Conservation (phyloP, 2,113 vertebrate species). For the Chamaetylas fuelleborni region DNA sequence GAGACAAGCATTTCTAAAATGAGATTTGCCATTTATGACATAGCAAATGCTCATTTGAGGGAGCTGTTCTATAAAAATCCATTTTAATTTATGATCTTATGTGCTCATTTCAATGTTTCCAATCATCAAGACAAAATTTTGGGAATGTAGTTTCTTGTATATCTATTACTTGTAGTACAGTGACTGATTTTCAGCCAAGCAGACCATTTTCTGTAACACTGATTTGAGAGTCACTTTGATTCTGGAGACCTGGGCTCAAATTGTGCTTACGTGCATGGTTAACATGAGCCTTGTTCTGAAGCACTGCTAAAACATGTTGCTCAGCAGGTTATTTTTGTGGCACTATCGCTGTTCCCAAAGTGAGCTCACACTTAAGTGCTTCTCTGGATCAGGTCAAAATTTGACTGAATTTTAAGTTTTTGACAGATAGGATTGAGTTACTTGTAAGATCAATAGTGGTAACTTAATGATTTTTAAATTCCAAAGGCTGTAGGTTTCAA, state of each 20-base stretch:
- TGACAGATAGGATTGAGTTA: background rate
- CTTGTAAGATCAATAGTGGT: background rate
- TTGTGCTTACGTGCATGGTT: background rate
- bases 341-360: background rate
- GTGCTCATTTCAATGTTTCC: background rate
- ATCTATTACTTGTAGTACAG: background rate
- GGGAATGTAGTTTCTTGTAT: background rate
- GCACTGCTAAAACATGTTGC: background rate
- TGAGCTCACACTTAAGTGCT: background rate
- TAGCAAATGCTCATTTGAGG: background rate
- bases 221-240: background rate
- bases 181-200: background rate
- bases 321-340: conserved; percentile 37
- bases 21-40: background rate
- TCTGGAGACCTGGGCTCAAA: background rate
- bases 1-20: background rate
- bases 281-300: background rate
- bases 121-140: background rate
- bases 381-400: background rate
- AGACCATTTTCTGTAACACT: background rate
- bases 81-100: background rate
- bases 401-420: background rate
- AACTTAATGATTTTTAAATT: background rate
- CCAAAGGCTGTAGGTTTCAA: background rate
- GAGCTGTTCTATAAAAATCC: background rate